These are phyloP conservation scores for Holotrichia oblita DNA, from an alignment of 1,140 invertebrate species.

Conservation along the genomic window DNA sequence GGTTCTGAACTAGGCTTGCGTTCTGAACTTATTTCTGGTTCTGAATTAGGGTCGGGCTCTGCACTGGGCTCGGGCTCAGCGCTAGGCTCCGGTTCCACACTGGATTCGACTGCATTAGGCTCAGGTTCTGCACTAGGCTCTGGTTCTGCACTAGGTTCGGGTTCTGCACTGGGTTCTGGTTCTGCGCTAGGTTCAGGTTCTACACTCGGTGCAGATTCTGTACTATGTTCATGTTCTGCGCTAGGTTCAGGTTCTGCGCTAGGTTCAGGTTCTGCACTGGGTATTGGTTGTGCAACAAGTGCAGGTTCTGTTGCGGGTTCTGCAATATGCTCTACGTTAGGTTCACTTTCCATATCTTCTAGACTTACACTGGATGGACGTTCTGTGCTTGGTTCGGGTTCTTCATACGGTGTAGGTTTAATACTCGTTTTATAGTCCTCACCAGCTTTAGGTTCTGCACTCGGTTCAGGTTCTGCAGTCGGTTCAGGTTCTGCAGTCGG, in stretches of 20 bases:
- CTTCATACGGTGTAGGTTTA: slow-evolving; percentile 53
- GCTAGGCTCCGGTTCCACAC: slow-evolving; percentile 43
- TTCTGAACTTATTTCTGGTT: slow-evolving; percentile 47
- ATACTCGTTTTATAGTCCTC: too few relatives aligned
- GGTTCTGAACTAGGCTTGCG: slow-evolving; percentile 56
- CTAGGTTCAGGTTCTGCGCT: slow-evolving; percentile 54
- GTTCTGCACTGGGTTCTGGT: slow-evolving; percentile 51
- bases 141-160: slow-evolving; percentile 44
- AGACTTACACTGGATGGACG: slow-evolving; percentile 43
- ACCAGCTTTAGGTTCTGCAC: slow-evolving; percentile 53
- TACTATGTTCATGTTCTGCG: slow-evolving; percentile 58
- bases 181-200: slow-evolving; percentile 56
- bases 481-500: slow-evolving; percentile 54
- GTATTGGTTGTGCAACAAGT: too few relatives aligned
- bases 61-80: slow-evolving; percentile 52
- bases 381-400: slow-evolving; percentile 51
- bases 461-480: slow-evolving; percentile 60
- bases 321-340: too few relatives aligned
- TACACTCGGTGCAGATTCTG: slow-evolving; percentile 45
- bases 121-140: slow-evolving; percentile 28
- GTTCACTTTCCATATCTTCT: slow-evolving; percentile 53
- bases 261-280: slow-evolving; percentile 51
- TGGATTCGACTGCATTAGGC: slow-evolving; percentile 40
- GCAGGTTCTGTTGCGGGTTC: too few relatives aligned
- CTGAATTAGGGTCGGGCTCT: slow-evolving; percentile 58